Percentiles rank a stretch among this genome's conserved stretches.
These are phyloP conservation scores for Phylloscopus trochilus DNA, from an alignment of 2,113 vertebrate species.

Conservation along the genomic window DNA sequence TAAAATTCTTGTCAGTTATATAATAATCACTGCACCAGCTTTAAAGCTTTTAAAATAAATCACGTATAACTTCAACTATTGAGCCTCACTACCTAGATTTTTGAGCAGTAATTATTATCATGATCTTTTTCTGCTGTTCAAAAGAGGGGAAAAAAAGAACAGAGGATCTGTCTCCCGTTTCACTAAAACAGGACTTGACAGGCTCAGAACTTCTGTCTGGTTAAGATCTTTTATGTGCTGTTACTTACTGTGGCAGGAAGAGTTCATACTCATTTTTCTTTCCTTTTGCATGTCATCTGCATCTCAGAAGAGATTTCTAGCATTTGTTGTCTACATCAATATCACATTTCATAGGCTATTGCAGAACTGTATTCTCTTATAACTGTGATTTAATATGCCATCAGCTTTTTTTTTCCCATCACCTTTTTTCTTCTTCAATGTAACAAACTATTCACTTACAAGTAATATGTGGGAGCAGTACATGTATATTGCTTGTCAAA, in stretches of 20 bases:
- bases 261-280: not conserved
- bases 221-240: not conserved
- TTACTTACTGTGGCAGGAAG: not conserved
- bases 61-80: not conserved
- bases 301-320: not conserved
- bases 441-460: not conserved
- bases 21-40: not conserved
- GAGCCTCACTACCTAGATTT: not conserved
- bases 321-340: not conserved
- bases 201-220: conserved; percentile 16
- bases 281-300: not conserved
- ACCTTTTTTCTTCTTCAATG: not conserved
- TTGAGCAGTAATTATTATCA: not conserved
- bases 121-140: conserved; percentile 6
- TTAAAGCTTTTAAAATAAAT: not conserved
- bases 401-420: not conserved
- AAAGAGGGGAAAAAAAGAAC: not conserved
- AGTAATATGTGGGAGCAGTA: not conserved
- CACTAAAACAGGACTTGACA: conserved; percentile 22
- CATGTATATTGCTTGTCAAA: not conserved
- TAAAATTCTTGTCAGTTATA: not conserved
- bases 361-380: not conserved
- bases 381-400: not conserved
- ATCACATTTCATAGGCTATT: not conserved
- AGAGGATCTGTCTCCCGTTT: conserved; percentile 7